A percentile compares a stretch with the other conserved stretches of the same genome.
Conservation (phyloP, 2,113 vertebrate species). For the Phalacrocorax brasilianus region DNA sequence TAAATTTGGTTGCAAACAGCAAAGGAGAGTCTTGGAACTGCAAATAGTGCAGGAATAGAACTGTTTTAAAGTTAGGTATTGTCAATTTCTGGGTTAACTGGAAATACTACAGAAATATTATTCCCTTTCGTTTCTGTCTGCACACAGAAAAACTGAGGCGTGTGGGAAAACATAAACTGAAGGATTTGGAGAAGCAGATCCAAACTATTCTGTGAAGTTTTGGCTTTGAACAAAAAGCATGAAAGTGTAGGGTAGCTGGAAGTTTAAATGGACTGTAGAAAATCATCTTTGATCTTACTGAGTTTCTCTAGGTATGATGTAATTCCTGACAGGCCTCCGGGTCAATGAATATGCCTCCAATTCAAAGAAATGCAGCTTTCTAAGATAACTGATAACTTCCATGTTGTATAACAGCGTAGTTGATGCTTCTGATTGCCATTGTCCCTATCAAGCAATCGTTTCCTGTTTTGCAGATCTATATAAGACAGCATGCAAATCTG, state of each 20-base stretch:
- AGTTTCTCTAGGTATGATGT: constrained; percentile 5
- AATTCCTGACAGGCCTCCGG: constrained; percentile 12
- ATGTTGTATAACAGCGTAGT: not conserved
- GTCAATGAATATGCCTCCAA: constrained; percentile 16
- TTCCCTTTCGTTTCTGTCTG: not conserved
- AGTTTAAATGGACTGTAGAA: constrained; percentile 7
- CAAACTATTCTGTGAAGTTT: not conserved
- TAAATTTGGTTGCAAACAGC: not conserved
- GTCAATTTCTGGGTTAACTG: not conserved
- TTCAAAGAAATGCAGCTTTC: constrained; percentile 9
- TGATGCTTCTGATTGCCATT: constrained; percentile 39
- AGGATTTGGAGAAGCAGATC: not conserved
- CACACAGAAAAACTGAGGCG: not conserved
- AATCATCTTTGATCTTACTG: not conserved
- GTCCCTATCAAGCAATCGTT: constrained; percentile 33
- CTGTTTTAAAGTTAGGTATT: not conserved
- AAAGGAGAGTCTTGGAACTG: not conserved
- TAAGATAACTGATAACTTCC: constrained; percentile 8
- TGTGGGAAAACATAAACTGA: not conserved
- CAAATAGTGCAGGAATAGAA: not conserved
- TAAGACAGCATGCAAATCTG: constrained; percentile 34
- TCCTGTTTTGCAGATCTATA: constrained; percentile 14
- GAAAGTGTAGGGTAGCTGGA: not conserved
- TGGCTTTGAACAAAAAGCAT: not conserved
- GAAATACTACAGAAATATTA: not conserved